Evolutionary conservation across 35 echinoderm and acorn worm genomes (phyloP), one percentile per base, ranked within the genome.

Genomic region (Ophioderma brevispina): DNA sequence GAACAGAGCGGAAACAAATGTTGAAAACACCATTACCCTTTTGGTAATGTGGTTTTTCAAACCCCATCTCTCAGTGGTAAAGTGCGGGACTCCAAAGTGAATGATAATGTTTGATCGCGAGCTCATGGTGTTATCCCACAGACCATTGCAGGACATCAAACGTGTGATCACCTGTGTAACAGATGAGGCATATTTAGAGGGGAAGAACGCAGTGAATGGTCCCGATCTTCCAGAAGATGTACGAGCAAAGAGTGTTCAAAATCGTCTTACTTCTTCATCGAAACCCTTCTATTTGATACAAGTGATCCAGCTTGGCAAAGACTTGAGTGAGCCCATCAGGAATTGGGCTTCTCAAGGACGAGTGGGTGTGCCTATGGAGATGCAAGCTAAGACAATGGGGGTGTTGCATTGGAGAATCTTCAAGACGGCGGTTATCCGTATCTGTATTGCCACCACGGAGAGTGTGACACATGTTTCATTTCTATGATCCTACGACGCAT

Each of bases 381-480:
- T 87, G 80, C 19, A 59, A 55, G 50, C 63, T 25, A 59, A 81
- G 31, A 38, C 50, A 28, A 95, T 99, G 93, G 80, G 64, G 94
- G 91, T 35, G 77, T 90, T 4, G 91, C 88, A n/a, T 91, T 99
- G 52, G 84, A 93, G 52, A 87, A 93, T 76, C 89, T 99, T 21
- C 95, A 55, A 81, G 88, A 76, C 97, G 95, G n/a, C n/a, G 97
- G 97, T 35, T 93, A 85, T 37, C 97, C 93, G 11, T 99, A 99
- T 55, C 76, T 99, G 0, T 99, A 99, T 80, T 82, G 84, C 38
- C 97, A 99, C 75, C 93, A 95, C 33, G 97, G 97, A 36, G 85
- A 99, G 52, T 99, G 97, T 89, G 93, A 99, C 63, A 93, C 95
- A 49, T 42, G 89, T 28, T 81, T 99, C 34, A 64, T 92, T 19